Base-by-base conservation (phyloP, 2,797 vertebrate species). In the Spondyliosoma cantharus region DNA sequence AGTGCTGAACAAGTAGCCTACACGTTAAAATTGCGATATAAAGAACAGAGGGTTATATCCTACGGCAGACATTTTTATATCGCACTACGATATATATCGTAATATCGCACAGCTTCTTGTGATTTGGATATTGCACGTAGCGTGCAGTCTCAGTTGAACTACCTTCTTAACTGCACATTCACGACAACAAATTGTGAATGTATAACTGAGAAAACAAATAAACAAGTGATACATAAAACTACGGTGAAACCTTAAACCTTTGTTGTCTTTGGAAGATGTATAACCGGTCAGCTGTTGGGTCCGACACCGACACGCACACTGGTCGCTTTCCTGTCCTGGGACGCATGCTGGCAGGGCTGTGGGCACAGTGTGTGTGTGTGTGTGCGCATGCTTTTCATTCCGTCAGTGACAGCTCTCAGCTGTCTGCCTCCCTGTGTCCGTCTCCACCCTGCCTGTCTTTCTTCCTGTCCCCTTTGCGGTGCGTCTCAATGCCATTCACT, bases 381-480 rank as follows among this genome's bases (percentile, higher is more conserved):
- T 85, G 90, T 86, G 76, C 37, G 80, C 69, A 86, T 90, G 65
- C 84, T 56, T 83, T 43, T 70, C 88, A 89, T 92, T 87, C 83
- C 80, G 48, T 72, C 84, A 82, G 76, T 81, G 85, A 85, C 82
- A 68, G 87, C 52, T 77, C 71, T 89, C 93, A 92, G 90, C 92
- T 92, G 92, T 90, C 80, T 78, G 61, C 45, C 48, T 20, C 72
- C 71, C 65, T 68, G 32, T 60, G 37, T 58, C 59, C 63, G 61
- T 66, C 6, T 70, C 25, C 25, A 37, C 22, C 61, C n/a, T 20
- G 74, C 68, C 62, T 68, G 32, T 60, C 29, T 58, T 52, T 66
- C 25, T 29, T 25, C 61, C 19, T 53, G 2, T 49, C 24, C 46
- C 13, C 19, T 5, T 2, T 19, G 0, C 13, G 17, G 24, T 49